Evolutionary conservation across 2,797 vertebrate genomes (phyloP).

Genomic region (Tokudaia tokunoshimensis): DNA sequence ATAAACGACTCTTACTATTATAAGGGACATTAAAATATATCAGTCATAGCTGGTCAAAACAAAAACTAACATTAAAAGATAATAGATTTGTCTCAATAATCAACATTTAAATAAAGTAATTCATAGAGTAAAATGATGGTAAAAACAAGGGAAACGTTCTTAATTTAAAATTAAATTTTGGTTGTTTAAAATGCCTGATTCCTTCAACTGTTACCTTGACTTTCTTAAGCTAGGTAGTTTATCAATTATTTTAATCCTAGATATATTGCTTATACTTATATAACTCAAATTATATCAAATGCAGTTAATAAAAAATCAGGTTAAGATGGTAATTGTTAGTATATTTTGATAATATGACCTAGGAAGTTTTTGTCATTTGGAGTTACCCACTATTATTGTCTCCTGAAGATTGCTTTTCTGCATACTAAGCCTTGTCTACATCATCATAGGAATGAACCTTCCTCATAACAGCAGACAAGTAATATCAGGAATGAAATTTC

Average conservation of each 20-base stretch:
- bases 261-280: not conserved
- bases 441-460: not conserved
- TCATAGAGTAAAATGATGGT: not conserved
- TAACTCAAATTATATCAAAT: not conserved
- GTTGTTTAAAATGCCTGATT: not conserved
- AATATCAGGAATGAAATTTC: not conserved
- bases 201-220: not conserved
- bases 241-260: not conserved
- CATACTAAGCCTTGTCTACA: not conserved
- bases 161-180: not conserved
- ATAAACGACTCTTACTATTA: not conserved
- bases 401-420: not conserved
- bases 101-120: not conserved
- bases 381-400: not conserved
- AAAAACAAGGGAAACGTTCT: not conserved
- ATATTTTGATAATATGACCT: not conserved
- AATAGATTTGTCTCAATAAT: not conserved
- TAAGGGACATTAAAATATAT: not conserved
- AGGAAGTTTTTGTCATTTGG: not conserved
- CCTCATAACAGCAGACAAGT: not conserved
- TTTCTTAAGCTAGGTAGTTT: too few relatives aligned
- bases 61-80: not conserved
- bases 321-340: not conserved
- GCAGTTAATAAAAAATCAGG: not conserved
- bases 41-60: not conserved